These are phyloP conservation scores for Drosophila suboccidentalis DNA, from an alignment of 2,888 invertebrate species.

Conservation along the genomic window DNA sequence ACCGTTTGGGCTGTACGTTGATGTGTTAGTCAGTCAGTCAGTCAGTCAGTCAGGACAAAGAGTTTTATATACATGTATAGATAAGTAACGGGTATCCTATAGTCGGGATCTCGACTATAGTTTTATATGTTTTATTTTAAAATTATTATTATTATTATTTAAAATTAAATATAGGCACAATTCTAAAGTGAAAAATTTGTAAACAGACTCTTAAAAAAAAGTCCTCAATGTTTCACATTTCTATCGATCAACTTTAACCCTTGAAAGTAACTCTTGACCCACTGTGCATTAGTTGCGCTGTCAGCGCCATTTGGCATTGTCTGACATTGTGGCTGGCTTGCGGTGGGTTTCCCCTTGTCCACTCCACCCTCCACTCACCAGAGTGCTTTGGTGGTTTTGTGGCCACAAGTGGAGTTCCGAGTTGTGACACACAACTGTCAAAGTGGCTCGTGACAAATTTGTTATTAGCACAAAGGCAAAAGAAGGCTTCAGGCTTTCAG, in stretches of 20 bases:
- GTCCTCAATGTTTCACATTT: not conserved
- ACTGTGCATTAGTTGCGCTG: conserved; percentile 49
- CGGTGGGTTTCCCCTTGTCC: conserved; percentile 4
- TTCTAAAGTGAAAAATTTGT: not conserved
- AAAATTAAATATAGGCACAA: too few relatives aligned
- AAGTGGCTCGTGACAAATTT: conserved; percentile 82
- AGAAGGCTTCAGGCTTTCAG: conserved; percentile 19
- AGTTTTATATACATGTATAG: too few relatives aligned
- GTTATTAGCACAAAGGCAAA: conserved; percentile 65
- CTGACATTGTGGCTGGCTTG: conserved; percentile 51
- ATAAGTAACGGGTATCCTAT: too few relatives aligned
- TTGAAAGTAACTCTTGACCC: conserved; percentile 15
- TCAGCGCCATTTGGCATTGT: conserved; percentile 55
- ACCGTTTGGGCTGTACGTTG: too few relatives aligned
- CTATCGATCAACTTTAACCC: not conserved
- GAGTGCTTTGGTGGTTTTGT: conserved; percentile 35
- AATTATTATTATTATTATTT: too few relatives aligned
- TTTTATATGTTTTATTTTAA: too few relatives aligned
- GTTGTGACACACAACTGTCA: conserved; percentile 81
- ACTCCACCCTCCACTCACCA: not conserved
- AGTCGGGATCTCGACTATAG: too few relatives aligned
- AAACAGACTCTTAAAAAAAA: not conserved
- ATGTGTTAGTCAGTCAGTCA: too few relatives aligned
- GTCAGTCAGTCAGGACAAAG: too few relatives aligned
- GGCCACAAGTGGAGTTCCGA: conserved; percentile 45